Evolutionary conservation across 2,797 vertebrate species (phyloP).

Genomic region (Poeciliopsis paucimaculata): DNA sequence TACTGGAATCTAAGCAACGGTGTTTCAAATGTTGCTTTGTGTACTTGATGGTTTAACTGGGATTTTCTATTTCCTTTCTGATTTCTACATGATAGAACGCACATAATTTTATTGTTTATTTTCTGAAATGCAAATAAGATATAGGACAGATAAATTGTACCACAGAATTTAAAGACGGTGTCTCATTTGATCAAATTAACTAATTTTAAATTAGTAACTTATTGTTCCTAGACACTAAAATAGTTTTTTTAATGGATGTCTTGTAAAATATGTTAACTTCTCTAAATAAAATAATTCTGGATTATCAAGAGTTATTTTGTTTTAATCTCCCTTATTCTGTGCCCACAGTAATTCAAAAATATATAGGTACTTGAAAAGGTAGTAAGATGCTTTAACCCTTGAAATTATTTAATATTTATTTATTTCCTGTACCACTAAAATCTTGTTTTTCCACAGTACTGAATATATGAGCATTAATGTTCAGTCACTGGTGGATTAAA

Average conservation of each 20-base stretch:
- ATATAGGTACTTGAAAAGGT: neutral
- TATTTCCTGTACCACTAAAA: neutral
- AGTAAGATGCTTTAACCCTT: neutral
- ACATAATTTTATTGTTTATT: neutral
- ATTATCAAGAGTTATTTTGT: neutral
- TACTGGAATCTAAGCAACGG: conserved; percentile 1
- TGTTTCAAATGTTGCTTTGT: conserved; percentile 9
- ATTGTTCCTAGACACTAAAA: conserved; percentile 8
- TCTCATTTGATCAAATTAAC: conserved; percentile 6
- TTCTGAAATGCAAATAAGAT: conserved; percentile 12
- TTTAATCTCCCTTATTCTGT: neutral
- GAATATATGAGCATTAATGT: neutral
- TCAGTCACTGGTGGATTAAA: neutral
- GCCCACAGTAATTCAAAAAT: neutral
- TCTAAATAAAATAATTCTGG: neutral
- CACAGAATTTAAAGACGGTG: conserved; percentile 14
- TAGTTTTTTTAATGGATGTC: neutral
- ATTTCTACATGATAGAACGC: neutral
- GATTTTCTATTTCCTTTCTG: neutral
- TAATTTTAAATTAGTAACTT: neutral
- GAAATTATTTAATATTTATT: neutral
- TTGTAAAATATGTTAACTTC: neutral
- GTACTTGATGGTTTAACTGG: neutral
- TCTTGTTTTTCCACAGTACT: neutral
- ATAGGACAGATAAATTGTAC: neutral